phyloP scores from a whole-genome alignment of 1,140 invertebrate species.

The Diorhabda elongata region DNA sequence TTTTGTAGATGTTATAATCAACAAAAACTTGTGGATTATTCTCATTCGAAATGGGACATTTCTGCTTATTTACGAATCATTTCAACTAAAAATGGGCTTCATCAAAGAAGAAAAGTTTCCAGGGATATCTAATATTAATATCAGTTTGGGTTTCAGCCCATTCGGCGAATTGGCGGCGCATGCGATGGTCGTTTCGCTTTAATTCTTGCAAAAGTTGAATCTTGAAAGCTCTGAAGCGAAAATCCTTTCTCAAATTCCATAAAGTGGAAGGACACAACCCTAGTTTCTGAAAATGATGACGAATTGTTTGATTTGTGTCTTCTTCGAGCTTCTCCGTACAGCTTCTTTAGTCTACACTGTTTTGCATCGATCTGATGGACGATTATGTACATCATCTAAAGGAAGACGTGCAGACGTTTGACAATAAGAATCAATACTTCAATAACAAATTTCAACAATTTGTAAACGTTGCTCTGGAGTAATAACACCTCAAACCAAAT shows the following conservation, averaged over 20 bases:
- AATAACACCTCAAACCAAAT: no score
- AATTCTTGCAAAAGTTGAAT: neutral
- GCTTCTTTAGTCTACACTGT: neutral
- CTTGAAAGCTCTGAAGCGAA: neutral
- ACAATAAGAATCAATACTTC: neutral
- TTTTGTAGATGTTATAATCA: neutral
- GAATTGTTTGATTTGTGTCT: neutral
- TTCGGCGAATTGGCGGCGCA: neutral
- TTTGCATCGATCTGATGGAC: neutral
- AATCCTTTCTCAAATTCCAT: neutral
- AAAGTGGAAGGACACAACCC: neutral
- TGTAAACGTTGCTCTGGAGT: neutral
- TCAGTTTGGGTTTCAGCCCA: no score
- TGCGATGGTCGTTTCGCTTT: neutral
- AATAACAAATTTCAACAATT: constrained; percentile 1
- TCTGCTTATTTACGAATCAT: neutral
- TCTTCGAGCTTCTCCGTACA: neutral
- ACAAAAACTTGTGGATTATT: neutral
- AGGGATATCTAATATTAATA: neutral
- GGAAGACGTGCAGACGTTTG: neutral
- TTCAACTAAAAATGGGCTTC: neutral
- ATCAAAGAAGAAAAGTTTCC: neutral
- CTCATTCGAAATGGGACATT: neutral
- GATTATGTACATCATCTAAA: neutral
- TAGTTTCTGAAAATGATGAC: neutral